Evolutionary conservation across 2,113 vertebrate species (phyloP).

Genomic region (Noctilio leporinus): DNA sequence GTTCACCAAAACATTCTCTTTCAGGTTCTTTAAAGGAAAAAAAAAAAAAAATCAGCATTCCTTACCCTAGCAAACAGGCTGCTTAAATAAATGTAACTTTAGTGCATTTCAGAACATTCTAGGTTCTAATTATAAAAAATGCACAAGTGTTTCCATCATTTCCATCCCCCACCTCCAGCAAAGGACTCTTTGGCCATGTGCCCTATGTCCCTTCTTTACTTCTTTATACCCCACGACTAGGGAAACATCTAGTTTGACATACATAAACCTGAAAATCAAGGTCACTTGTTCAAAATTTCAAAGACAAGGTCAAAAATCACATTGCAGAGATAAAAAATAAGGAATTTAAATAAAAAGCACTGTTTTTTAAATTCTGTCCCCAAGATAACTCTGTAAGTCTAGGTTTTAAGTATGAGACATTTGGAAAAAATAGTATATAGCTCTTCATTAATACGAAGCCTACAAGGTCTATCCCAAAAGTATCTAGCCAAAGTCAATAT

Average conservation of each 20-base stretch:
- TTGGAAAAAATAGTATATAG: background rate
- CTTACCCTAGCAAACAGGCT: conserved; percentile 7
- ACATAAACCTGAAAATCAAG: background rate
- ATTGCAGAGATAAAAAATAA: background rate
- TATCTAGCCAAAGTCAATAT: too few relatives aligned
- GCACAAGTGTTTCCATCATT: background rate
- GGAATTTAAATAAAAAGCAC: background rate
- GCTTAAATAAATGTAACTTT: conserved; percentile 43
- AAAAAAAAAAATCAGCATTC: background rate
- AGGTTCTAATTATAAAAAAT: background rate
- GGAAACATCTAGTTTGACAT: background rate
- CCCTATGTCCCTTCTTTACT: background rate
- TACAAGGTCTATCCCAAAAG: too few relatives aligned
- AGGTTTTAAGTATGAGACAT: background rate
- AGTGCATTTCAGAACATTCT: conserved; percentile 48
- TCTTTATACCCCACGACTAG: background rate
- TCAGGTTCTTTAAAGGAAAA: conserved; percentile 55
- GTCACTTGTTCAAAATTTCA: conserved; percentile 8
- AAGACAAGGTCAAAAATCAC: background rate
- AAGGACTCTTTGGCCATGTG: background rate
- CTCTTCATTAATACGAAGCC: too few relatives aligned
- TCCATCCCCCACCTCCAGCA: background rate
- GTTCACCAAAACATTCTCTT: conserved; percentile 76
- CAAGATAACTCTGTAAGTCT: background rate
- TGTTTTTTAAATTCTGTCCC: background rate